Conservation (phyloP, 2,797 vertebrate genomes). For the Pantherophis alleghaniensis region DNA sequence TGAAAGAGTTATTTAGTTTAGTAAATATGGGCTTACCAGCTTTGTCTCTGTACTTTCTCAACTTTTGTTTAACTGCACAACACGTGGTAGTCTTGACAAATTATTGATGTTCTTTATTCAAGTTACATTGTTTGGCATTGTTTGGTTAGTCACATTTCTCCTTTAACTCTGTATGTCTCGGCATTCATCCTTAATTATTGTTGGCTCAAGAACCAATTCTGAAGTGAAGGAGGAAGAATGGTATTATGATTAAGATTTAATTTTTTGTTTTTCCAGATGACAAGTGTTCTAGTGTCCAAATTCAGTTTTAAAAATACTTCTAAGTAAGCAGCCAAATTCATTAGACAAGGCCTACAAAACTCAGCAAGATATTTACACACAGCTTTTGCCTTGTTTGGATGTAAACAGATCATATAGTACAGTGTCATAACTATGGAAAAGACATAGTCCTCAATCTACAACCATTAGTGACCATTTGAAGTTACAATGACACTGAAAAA, state of each 20-base stretch:
- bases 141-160: constrained; percentile 8
- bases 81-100: constrained; percentile 26
- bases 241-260: background rate
- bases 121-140: constrained; percentile 37
- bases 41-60: constrained; percentile 54
- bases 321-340: background rate
- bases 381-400: background rate
- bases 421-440: background rate
- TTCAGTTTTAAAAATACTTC: background rate
- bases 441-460: background rate
- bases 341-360: background rate
- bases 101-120: constrained; percentile 43
- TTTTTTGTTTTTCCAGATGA: background rate
- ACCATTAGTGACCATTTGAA: background rate
- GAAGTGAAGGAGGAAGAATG: background rate
- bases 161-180: background rate
- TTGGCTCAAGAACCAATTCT: background rate
- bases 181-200: background rate
- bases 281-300: background rate
- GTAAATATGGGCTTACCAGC: constrained; percentile 44
- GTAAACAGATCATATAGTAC: background rate
- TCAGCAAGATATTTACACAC: background rate
- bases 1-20: constrained; percentile 26
- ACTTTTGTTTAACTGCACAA: constrained; percentile 37
- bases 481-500: background rate